Percentiles rank a stretch among this genome's conserved stretches.
Conservation (phyloP, 2,113 vertebrate species). For the Myocastor coypus region DNA sequence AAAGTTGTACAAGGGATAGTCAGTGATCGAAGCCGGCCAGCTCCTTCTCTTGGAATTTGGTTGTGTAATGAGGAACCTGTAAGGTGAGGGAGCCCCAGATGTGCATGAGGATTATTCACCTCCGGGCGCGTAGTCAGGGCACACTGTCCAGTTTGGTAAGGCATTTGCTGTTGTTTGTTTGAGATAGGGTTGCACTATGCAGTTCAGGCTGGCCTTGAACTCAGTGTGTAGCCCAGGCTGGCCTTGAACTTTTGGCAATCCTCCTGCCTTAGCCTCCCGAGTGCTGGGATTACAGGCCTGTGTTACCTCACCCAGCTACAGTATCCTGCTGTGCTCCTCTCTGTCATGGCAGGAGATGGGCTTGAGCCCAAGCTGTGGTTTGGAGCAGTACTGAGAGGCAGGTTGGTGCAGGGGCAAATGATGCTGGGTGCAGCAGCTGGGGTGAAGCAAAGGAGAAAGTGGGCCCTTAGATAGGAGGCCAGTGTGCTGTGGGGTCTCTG, state of each 20-base stretch:
- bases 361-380: not conserved
- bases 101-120: not conserved
- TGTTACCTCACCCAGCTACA: rapidly evolving
- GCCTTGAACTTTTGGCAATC: not conserved
- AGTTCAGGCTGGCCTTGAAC: not conserved
- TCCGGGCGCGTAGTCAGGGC: not conserved
- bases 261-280: not conserved
- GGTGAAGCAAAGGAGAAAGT: not conserved
- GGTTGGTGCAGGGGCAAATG: not conserved
- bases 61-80: not conserved
- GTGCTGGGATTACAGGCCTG: not conserved
- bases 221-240: not conserved
- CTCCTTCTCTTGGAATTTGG: not conserved
- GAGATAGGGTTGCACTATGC: not conserved
- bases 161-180: not conserved
- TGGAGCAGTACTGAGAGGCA: not conserved
- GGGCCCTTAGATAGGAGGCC: no score
- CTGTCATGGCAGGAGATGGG: not conserved
- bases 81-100: no score
- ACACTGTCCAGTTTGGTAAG: not conserved
- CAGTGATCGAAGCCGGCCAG: not conserved
- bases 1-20: not conserved
- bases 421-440: not conserved
- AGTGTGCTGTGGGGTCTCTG: not conserved
- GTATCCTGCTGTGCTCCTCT: not conserved